phyloP scores from a whole-genome alignment of 2,113 vertebrate species.

The Orthonyx spaldingii region DNA sequence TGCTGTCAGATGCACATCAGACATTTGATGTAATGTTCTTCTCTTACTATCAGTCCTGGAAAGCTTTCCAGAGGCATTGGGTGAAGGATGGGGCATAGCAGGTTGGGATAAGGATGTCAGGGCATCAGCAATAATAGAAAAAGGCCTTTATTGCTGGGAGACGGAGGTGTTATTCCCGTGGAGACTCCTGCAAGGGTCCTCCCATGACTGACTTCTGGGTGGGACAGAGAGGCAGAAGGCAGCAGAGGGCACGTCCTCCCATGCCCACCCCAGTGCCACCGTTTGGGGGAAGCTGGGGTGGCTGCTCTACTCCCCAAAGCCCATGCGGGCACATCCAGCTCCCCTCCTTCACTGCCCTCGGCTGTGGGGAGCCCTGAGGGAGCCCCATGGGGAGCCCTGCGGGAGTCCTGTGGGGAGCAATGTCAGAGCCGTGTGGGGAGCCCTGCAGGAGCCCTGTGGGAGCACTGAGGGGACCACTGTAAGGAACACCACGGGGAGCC shows the following conservation, averaged over 20 bases:
- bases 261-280: neutral
- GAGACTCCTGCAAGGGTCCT: fast-evolving
- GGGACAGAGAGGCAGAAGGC: fast-evolving
- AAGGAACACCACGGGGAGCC: neutral
- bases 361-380: neutral
- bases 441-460: neutral
- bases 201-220: neutral
- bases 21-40: neutral
- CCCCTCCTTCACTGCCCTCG: neutral
- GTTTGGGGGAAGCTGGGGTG: neutral
- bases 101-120: neutral
- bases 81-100: neutral
- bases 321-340: too few species aligned
- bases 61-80: neutral
- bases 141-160: neutral
- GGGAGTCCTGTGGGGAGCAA: neutral
- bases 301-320: neutral
- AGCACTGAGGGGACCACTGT: neutral
- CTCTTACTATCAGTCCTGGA: neutral
- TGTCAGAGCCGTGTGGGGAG: neutral
- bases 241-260: neutral
- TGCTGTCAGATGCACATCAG: neutral
- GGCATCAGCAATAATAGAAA: neutral
- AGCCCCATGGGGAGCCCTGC: neutral
- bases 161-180: neutral